Conservation (phyloP, 2,888 invertebrate genomes). For the Pyrocoelia pectoralis region DNA sequence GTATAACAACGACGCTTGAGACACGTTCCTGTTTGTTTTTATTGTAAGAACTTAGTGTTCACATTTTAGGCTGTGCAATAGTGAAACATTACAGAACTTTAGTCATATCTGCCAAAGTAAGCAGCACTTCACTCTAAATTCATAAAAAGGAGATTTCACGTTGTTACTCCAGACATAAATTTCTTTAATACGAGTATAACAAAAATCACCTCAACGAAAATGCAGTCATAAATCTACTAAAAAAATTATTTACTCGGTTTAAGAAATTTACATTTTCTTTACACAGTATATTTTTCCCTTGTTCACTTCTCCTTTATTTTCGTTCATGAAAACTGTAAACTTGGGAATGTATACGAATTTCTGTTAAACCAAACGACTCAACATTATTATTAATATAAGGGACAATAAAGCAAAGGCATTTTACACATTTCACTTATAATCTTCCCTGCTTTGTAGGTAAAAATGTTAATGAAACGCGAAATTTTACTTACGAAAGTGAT, state of each 20-base stretch:
- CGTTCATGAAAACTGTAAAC: background rate
- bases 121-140: too few relatives aligned
- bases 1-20: too few relatives aligned
- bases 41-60: too few relatives aligned
- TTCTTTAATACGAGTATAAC: too few relatives aligned
- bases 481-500: background rate
- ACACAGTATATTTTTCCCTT: background rate
- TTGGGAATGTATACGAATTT: background rate
- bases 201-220: too few relatives aligned
- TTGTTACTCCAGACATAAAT: too few relatives aligned
- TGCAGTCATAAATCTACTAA: background rate
- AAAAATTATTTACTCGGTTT: background rate
- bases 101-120: too few relatives aligned
- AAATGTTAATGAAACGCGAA: background rate
- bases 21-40: too few relatives aligned
- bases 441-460: background rate
- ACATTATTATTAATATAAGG: background rate
- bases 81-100: too few relatives aligned
- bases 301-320: background rate
- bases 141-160: too few relatives aligned
- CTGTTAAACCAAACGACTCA: background rate
- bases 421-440: background rate
- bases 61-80: too few relatives aligned
- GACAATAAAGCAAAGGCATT: background rate
- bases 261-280: background rate